Evolutionary conservation across 2,888 invertebrate species (phyloP), one percentile per base, ranked within the genome.

Genomic region (Tiliacea aurago): DNA sequence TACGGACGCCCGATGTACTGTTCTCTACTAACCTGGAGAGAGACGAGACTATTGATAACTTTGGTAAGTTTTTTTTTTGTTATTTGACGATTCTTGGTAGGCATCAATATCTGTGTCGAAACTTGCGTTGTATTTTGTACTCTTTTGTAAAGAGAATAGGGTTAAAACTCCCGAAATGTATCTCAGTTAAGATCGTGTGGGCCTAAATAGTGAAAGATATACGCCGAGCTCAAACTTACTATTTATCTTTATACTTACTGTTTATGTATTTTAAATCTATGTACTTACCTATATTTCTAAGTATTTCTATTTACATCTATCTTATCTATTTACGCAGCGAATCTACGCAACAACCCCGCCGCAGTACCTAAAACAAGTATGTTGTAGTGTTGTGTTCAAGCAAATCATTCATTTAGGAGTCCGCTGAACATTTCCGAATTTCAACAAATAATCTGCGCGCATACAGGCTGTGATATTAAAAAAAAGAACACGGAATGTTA

Each of bases 41-140:
- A 93, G 98, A 98, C 79, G 98, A 98, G 92, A 98, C 98, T 87
- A 96, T 98, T 43, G 98, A 98, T 88, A 98, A 98, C 90, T 98
- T 98, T 91, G 98, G 98, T 98, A 90, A 94, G 93, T 88, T 23
- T 47, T 37, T 4, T 43, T 1, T 10, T 6, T 61, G 0, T 20
- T 28, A 1, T 9, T 20, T 47, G 3, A 47, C 4, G 7, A n/a
- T 47, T 7, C 33, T 63, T 11, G 0, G 6, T 4, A 28, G 18
- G 10, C 10, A 18, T 9, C 10, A 61, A 43, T 2, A 18, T 10
- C 15, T 28, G 55, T 55, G 3, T 23, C 23, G 1, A 43, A 18
- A 62, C 2, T 18, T 9, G 10, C 15, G 13, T 41, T 45, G 20
- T 6, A 41, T 51, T 76, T 51, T 58, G 11, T 47, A 41, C 20